Base-by-base conservation (phyloP, 2,797 vertebrate species). In the Benthosema pterotum region DNA sequence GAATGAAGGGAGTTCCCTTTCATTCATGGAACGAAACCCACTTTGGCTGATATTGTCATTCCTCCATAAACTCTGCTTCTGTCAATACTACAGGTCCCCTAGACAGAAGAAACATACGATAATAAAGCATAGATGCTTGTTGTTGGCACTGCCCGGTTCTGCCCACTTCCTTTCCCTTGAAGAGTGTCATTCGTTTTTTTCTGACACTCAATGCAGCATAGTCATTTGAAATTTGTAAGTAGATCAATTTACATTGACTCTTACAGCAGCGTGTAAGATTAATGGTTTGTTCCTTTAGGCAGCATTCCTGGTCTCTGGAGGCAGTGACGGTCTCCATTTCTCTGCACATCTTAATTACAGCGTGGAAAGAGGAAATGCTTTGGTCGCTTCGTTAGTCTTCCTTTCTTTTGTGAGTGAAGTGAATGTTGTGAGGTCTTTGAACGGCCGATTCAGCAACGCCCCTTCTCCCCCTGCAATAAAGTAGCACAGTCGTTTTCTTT, bases 261-360 rank as follows among this genome's bases (percentile, higher is more conserved):
- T 9, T 38, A 38, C 32, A 38, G 32, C 32, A 38, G 32, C 32
- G 32, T 25, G 3, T 38, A 71, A 57, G 62, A 76, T 67, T 67
- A 64, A 79, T 49, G 38, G 55, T 58, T 8, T 19, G 63, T 43
- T 42, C 55, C 52, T n/a, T n/a, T n/a, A 0, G 43, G 56, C 77
- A 72, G 72, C 63, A 73, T 57, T 22, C 46, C 57, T 69, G 11
- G 45, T 75, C 64, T 68, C 65, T 71, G 71, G 65, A 57, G 85
- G 85, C 82, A 83, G 82, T 72, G 79, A 65, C 83, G 51, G 57
- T 75, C 32, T 80, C 57, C 50, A 63, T 83, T 88, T 91, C 88
- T 9, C 88, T 87, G 80, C 69, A 11, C 64, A 60, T 48, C 71
- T 77, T 80, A 79, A 79, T 86, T 85, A 71, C 71, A 64, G 68